These are phyloP conservation scores for Mirounga angustirostris DNA, from an alignment of 2,113 vertebrate genomes.

Conservation along the genomic window DNA sequence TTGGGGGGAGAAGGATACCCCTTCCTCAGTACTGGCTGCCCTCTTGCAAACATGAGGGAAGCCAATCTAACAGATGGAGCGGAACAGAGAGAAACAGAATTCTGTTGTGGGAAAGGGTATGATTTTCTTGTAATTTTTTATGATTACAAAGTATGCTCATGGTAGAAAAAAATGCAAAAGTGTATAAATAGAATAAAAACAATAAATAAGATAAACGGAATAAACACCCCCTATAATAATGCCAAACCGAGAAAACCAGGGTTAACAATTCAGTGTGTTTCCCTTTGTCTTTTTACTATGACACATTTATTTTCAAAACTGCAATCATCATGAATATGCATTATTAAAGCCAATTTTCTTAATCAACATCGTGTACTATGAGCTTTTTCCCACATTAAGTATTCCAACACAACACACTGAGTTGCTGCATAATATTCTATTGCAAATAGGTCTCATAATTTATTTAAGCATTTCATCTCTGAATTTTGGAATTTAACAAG, in stretches of 20 bases:
- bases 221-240: background rate
- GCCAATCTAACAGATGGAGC: background rate
- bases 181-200: background rate
- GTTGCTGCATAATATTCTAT: background rate
- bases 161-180: background rate
- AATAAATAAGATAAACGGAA: background rate
- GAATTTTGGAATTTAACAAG: conserved; percentile 30
- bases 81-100: background rate
- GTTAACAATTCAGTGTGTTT: background rate
- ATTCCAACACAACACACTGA: background rate
- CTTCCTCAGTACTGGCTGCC: background rate
- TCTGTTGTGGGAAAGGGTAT: background rate
- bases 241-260: background rate
- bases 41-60: background rate
- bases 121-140: background rate
- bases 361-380: background rate
- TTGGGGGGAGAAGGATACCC: background rate
- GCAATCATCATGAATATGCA: background rate
- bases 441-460: background rate
- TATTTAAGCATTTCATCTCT: conserved; percentile 33
- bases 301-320: background rate
- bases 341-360: background rate
- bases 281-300: background rate
- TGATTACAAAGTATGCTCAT: background rate
- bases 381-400: background rate